These are phyloP conservation scores for Torymus texanus DNA, from an alignment of 2,888 invertebrate genomes.

Conservation along the genomic window DNA sequence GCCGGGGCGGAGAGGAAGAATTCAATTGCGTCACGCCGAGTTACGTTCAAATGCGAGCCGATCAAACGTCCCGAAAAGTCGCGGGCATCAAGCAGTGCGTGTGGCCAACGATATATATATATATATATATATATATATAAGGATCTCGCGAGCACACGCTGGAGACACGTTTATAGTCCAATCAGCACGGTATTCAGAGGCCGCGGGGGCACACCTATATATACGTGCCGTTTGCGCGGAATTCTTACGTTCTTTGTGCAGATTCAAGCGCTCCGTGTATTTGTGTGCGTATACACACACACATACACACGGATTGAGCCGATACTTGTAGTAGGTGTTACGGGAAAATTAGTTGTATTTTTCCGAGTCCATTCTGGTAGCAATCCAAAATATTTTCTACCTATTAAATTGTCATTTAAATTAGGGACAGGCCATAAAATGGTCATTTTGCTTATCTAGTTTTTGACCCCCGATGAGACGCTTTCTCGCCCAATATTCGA, in stretches of 20 bases:
- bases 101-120: slow-evolving; percentile 64
- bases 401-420: too few species aligned
- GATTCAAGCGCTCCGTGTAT: slow-evolving; percentile 4
- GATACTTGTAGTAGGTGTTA: too few species aligned
- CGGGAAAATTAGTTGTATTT: too few species aligned
- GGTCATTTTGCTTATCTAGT: too few species aligned
- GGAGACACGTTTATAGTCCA: slow-evolving; percentile 74
- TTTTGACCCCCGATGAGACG: too few species aligned
- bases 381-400: too few species aligned
- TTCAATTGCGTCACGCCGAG: slow-evolving; percentile 68
- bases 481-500: too few species aligned
- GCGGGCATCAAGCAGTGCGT: slow-evolving; percentile 65
- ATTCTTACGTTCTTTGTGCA: slow-evolving; percentile 21
- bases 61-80: slow-evolving; percentile 67
- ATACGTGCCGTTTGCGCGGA: background rate
- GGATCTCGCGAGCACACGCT: slow-evolving; percentile 64
- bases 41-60: slow-evolving; percentile 61
- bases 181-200: slow-evolving; percentile 74
- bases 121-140: slow-evolving; percentile 59
- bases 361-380: too few species aligned
- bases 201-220: slow-evolving; percentile 71
- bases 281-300: too few species aligned
- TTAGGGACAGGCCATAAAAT: too few species aligned
- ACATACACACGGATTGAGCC: too few species aligned
- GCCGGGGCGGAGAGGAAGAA: slow-evolving; percentile 58